A percentile compares a stretch with the other conserved stretches of the same genome.
phyloP scores from a whole-genome alignment of 1,140 invertebrate genomes.

The Batillaria attramentaria region DNA sequence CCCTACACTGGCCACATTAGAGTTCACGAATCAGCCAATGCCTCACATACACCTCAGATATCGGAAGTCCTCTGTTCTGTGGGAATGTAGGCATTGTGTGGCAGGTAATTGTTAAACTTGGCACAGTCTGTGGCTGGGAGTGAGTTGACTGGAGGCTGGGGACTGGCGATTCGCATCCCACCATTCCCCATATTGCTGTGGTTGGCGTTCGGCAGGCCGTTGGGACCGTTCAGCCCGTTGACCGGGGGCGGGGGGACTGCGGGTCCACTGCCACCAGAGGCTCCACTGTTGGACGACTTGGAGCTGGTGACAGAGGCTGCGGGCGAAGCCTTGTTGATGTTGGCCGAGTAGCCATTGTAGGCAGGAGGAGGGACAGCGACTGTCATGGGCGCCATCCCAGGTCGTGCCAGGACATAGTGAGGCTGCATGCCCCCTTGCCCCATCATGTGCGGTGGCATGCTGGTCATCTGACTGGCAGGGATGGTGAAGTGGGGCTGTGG shows the following conservation, averaged over 20 bases:
- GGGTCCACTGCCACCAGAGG: conserved; percentile 33
- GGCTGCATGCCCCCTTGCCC: background rate
- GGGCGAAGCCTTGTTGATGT: conserved; percentile 61
- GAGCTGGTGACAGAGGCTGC: conserved; percentile 59
- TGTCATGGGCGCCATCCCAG: background rate
- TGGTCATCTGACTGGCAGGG: conserved; percentile 12
- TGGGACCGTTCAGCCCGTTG: conserved; percentile 49
- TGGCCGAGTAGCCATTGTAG: conserved; percentile 17
- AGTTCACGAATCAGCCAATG: too few species aligned
- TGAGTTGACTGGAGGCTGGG: conserved; percentile 26
- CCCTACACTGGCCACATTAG: too few species aligned
- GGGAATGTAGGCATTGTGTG: conserved; percentile 64
- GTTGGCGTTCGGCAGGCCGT: conserved; percentile 54
- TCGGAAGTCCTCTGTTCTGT: conserved; percentile 53
- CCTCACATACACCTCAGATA: conserved; percentile 46
- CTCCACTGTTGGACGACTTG: conserved; percentile 56
- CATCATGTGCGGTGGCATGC: conserved; percentile 24
- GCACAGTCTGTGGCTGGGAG: conserved; percentile 37
- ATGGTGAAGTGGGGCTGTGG: conserved; percentile 34
- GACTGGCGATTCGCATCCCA: background rate
- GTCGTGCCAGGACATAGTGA: background rate
- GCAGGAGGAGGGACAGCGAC: background rate
- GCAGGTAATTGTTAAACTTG: conserved; percentile 53
- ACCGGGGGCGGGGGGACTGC: conserved; percentile 45
- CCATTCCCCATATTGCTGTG: conserved; percentile 19